Evolutionary conservation across 2,888 invertebrate species (phyloP), one percentile per base, ranked within the genome.

Genomic region (Protonemura montana): DNA sequence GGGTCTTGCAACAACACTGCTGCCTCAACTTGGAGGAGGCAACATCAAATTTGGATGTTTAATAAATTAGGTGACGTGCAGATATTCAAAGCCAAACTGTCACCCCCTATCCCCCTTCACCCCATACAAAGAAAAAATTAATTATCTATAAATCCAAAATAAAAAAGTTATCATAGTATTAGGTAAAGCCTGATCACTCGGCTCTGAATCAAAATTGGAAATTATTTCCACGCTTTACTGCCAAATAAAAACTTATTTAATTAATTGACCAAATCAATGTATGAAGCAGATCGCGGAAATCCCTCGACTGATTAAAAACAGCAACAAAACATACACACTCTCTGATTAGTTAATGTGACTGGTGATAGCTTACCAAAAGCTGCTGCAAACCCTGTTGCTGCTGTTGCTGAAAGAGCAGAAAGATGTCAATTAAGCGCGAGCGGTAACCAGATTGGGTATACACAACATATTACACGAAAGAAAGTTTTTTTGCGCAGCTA

Each of bases 311-410:
- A 84, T 59, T 16, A n/a, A 42, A 35, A 59, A 35, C 26, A 35
- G 7, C 13, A 25, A 28, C 76, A 42, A n/a, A 85, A 59, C 59
- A 59, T 2, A 59, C 13, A 13, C 16, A 21, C 16, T n/a, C n/a
- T n/a, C n/a, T 59, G 59, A 59, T 59, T 59, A 21, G 59, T 59
- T 59, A 59, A 59, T 59, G 59, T 59, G 3, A 59, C 59, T 59
- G 59, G 3, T 59, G 59, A 59, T 59, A 21, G 59, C 97, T 96
- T 95, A 97, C 97, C 95, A 97, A 94, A 93, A 97, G 95, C 93
- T 97, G 97, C 92, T 97, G 97, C 90, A 97, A 95, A 92, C 97
- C 97, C 92, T 97, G 97, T 93, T 97, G 97, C 93, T 97, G 97
- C 93, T 97, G 96, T 95, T 97, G 96, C 96, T 97, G 94, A 91